A percentile compares a stretch with the other conserved stretches of the same genome.
These are phyloP conservation scores for Belgica antarctica DNA, from an alignment of 2,888 invertebrate genomes.

Conservation along the genomic window DNA sequence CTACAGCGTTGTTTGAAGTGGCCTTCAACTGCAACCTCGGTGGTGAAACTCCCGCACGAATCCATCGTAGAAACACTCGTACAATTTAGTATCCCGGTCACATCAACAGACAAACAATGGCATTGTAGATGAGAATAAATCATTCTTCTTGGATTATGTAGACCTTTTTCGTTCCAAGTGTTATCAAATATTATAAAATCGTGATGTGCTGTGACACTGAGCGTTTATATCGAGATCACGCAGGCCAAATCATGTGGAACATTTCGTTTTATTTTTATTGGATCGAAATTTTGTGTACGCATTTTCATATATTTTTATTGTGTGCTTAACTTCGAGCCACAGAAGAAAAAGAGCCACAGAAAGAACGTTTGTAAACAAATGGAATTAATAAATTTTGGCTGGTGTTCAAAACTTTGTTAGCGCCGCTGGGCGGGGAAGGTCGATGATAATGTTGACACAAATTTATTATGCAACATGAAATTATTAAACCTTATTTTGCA, in stretches of 20 bases:
- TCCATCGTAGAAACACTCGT: too few species aligned
- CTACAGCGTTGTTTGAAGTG: too few species aligned
- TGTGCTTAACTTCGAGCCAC: neutral
- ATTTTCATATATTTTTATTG: constrained; percentile 9
- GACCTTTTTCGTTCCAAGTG: constrained; percentile 31
- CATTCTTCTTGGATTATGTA: neutral
- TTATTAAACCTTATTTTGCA: neutral
- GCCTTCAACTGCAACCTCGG: too few species aligned
- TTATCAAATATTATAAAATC: constrained; percentile 35
- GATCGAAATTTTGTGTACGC: too few species aligned
- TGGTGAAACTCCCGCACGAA: too few species aligned
- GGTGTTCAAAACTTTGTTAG: too few species aligned
- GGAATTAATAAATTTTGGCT: neutral
- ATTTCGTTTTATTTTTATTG: constrained; percentile 13
- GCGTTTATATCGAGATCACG: constrained; percentile 5
- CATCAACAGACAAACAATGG: constrained; percentile 3
- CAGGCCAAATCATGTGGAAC: constrained; percentile 7
- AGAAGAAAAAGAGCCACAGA: neutral
- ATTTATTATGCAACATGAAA: constrained; percentile 9
- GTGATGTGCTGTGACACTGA: constrained; percentile 28
- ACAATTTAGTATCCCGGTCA: constrained; percentile 25
- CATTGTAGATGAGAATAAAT: constrained; percentile 22
- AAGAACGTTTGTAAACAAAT: neutral
- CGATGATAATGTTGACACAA: constrained; percentile 1
- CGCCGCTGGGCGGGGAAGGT: too few species aligned